These are phyloP conservation scores for Pyrocephalus nanus DNA, from an alignment of 2,797 vertebrate species.

Conservation along the genomic window DNA sequence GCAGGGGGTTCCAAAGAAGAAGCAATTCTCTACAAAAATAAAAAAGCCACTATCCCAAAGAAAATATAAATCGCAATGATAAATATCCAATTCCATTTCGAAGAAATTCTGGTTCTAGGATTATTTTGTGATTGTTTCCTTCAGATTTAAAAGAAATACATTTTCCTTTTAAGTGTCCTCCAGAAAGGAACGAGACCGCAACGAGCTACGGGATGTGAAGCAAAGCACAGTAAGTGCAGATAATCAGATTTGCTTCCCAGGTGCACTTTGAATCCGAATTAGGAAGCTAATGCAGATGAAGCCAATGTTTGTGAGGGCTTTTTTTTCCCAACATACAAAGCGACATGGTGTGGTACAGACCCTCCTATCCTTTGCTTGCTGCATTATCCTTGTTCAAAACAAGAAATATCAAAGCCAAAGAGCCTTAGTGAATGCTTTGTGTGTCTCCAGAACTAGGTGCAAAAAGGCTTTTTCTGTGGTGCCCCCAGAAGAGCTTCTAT, in stretches of 20 bases:
- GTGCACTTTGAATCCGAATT: neutral
- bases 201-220: neutral
- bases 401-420: neutral
- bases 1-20: neutral
- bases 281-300: neutral
- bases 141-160: neutral
- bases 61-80: neutral
- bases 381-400: neutral
- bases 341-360: neutral
- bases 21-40: neutral
- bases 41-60: neutral
- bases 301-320: neutral
- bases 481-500: neutral
- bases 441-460: neutral
- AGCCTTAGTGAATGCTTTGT: neutral
- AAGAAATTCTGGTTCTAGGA: neutral
- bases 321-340: neutral
- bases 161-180: neutral
- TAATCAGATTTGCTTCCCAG: neutral
- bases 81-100: neutral
- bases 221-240: neutral
- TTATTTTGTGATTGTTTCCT: neutral
- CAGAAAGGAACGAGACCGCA: neutral
- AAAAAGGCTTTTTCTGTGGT: neutral
- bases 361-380: neutral